Evolutionary conservation across 1,140 invertebrate genomes (phyloP).

Genomic region (Drosophila micromelanica): DNA sequence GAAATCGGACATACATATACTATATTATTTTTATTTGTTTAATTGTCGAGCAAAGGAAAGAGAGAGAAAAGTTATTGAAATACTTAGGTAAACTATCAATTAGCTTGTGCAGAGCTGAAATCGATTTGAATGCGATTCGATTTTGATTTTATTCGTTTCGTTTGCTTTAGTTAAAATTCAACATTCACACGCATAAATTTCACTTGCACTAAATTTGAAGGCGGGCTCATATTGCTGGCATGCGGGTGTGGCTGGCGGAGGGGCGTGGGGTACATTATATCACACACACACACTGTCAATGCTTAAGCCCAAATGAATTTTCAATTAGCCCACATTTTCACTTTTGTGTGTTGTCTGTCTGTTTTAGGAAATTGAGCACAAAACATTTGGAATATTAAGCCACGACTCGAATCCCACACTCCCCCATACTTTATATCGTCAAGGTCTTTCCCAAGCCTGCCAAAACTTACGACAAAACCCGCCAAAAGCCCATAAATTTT

Average conservation of each 20-base stretch:
- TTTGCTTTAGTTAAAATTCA: constrained; percentile 65
- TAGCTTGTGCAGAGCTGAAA: constrained; percentile 3
- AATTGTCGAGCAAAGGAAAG: not conserved
- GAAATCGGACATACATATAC: too few relatives aligned
- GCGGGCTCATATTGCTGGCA: constrained; percentile 2
- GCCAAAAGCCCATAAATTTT: constrained; percentile 20
- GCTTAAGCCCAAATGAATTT: constrained; percentile 47
- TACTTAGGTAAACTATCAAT: constrained; percentile 40
- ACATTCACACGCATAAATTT: constrained; percentile 78
- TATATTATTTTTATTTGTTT: too few relatives aligned
- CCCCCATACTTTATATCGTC: constrained; percentile 1
- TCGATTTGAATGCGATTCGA: constrained; percentile 37
- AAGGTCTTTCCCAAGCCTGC: constrained; percentile 64
- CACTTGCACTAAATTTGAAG: constrained; percentile 72
- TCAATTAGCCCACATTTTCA: constrained; percentile 67
- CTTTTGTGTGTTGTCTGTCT: constrained; percentile 40
- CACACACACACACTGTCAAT: constrained; percentile 58
- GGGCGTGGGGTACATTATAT: constrained; percentile 53
- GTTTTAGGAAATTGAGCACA: constrained; percentile 9
- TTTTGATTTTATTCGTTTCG: constrained; percentile 44
- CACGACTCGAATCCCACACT: not conserved
- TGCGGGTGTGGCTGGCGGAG: not conserved
- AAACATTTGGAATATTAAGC: constrained; percentile 32
- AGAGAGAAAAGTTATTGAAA: constrained; percentile 15
- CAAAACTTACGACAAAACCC: constrained; percentile 23